Conservation (phyloP, 2,113 vertebrate genomes). For the Actenoides hombroni region DNA sequence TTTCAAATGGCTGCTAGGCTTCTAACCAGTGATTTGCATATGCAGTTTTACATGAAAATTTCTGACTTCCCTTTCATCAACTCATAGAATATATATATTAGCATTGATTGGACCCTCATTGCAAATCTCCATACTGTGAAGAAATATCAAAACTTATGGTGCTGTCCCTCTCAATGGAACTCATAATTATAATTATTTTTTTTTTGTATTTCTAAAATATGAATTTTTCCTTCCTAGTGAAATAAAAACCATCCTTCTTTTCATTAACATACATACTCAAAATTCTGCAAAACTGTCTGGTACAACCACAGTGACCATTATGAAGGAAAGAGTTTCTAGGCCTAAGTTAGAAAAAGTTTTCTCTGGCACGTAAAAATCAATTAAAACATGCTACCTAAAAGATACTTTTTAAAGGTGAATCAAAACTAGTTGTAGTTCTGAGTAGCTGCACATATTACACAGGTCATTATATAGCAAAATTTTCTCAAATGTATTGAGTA, state of each 20-base stretch:
- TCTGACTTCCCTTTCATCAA: slow-evolving; percentile 24
- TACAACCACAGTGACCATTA: not conserved
- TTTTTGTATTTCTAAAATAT: not conserved
- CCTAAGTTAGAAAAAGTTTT: not conserved
- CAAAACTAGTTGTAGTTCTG: not conserved
- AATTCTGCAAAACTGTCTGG: not conserved
- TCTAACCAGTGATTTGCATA: slow-evolving; percentile 19
- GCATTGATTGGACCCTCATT: slow-evolving; percentile 16
- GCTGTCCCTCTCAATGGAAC: not conserved
- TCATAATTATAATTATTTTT: not conserved
- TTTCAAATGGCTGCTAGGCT: slow-evolving; percentile 19
- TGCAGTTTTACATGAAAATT: not conserved
- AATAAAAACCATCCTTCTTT: not conserved
- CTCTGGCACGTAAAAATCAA: not conserved
- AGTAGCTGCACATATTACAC: not conserved
- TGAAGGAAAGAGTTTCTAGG: not conserved
- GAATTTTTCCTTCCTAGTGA: not conserved
- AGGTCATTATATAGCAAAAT: not conserved
- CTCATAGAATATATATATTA: not conserved
- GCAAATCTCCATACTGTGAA: not conserved
- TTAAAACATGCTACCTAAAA: not conserved
- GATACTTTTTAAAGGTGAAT: not conserved
- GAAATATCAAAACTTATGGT: slow-evolving; percentile 4
- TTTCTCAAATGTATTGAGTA: not conserved
- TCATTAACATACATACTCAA: not conserved